Evolutionary conservation across 2,888 invertebrate genomes (phyloP).

Genomic region (Lordiphosa andalusiaca): DNA sequence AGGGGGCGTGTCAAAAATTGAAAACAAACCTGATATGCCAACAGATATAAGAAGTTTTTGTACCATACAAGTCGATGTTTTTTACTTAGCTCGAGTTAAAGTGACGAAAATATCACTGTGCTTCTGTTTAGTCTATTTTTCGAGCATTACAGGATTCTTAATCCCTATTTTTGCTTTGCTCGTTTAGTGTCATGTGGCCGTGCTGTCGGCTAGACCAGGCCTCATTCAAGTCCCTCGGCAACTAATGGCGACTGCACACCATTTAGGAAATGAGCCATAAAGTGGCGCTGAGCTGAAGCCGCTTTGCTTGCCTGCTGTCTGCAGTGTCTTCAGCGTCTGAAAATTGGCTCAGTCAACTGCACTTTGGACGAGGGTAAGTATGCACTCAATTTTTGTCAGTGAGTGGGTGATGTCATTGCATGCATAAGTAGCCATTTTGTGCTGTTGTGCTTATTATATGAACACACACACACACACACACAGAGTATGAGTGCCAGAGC

Average conservation of each 20-base stretch:
- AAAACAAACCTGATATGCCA: too few relatives aligned
- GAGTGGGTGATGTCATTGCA: slow-evolving; percentile 54
- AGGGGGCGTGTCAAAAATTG: too few relatives aligned
- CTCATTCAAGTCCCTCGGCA: slow-evolving; percentile 14
- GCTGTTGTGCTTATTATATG: slow-evolving; percentile 71
- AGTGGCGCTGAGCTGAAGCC: slow-evolving; percentile 41
- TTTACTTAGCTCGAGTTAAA: too few relatives aligned
- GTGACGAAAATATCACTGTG: too few relatives aligned
- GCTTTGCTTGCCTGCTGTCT: slow-evolving; percentile 23
- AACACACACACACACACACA: slow-evolving; percentile 29
- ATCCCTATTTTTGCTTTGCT: slow-evolving; percentile 15
- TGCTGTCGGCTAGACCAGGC: slow-evolving; percentile 37
- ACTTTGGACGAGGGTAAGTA: slow-evolving; percentile 57
- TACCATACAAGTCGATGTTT: too few relatives aligned
- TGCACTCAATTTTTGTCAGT: slow-evolving; percentile 67
- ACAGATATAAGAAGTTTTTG: too few relatives aligned
- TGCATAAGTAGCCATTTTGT: slow-evolving; percentile 72
- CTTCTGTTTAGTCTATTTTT: too few relatives aligned
- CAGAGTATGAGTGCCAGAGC: slow-evolving; percentile 51
- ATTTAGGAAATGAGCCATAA: slow-evolving; percentile 76
- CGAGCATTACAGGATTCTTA: neutral
- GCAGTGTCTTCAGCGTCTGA: slow-evolving; percentile 33
- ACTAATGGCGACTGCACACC: slow-evolving; percentile 54
- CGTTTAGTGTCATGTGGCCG: slow-evolving; percentile 51
- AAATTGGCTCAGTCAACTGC: slow-evolving; percentile 69